Evolutionary conservation across 2,888 invertebrate species (phyloP), one percentile per base, ranked within the genome.

Genomic region (Mycalesis mineus): DNA sequence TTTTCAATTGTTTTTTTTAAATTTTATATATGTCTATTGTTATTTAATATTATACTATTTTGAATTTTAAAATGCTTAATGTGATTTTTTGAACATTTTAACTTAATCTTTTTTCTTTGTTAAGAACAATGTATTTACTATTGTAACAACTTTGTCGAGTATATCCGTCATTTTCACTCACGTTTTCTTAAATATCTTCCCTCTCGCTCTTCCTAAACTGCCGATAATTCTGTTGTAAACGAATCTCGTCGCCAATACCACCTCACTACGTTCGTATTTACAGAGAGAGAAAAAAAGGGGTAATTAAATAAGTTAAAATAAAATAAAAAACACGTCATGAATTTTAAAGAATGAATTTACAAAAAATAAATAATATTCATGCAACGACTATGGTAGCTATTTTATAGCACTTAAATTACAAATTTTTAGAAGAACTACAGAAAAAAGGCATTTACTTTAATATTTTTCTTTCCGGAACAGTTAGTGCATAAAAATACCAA

Each of bases 131-230:
- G 28, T 13, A 7, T 7, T 15, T 11, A 22, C 33, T 14, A 29
- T 13, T 9, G 17, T 41, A 29, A 53, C 40, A 44, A 36, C 47
- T 48, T 41, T 13, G n/a, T 50, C 45, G 50, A 50, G 48, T 60
- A 31, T 15, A 55, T 57, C 37, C 61, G 65, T 70, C 70, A 63
- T 64, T 63, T 17, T 74, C 72, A 88, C 88, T 88, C 88, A 88
- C 88, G 79, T 84, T 79, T 82, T 81, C 70, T 88, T 88, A 70
- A 88, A 81, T 77, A 88, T 88, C 70, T 72, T 78, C 63, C 88
- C 87, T 71, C 86, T 80, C 68, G 86, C 87, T 69, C 87, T 68
- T 57, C 80, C 83, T 64, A 88, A 68, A 72, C 80, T 84, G 64
- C 88, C 84, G 64, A 88, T 74, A 61, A 88, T 68, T 61, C 74